Base-by-base conservation (phyloP, 2,113 vertebrate species). In the Callaeas wilsoni region DNA sequence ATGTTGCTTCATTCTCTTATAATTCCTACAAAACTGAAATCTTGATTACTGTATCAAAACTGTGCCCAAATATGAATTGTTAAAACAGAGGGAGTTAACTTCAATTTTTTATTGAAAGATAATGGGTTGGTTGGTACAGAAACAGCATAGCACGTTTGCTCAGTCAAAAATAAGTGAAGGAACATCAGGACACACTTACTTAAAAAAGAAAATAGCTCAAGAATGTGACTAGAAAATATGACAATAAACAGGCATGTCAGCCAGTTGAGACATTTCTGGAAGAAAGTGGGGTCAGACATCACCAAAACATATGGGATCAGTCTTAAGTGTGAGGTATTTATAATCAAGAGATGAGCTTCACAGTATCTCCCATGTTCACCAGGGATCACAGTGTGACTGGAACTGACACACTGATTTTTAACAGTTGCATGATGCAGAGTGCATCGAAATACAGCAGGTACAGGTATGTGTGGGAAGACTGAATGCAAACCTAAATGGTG, bases 281-380 rank as follows among this genome's bases (percentile, higher is more conserved):
- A 96, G 32, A 22, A 74, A 83, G 50, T 87, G 52, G 52, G 84
- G 78, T 93, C 70, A 76, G 60, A 39, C 73, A 91, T 81, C 74
- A 93, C 22, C 39, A 53, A 87, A 93, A 92, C 84, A 87, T 86
- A 91, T 88, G 89, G 71, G 53, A 93, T 69, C 67, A 85, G 50
- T 93, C 87, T 86, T 76, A 76, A 80, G 32, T 33, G 69, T 62
- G 68, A 95, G 52, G 44, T 89, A 94, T 92, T 94, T 91, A 87
- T 84, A 93, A 93, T 59, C 62, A 87, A 80, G 77, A 89, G 33
- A 87, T 47, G 33, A 91, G 74, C 21, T 87, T 95, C 77, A 78
- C 60, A 82, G 47, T 12, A 87, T n/a, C 49, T 87, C 64, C 16
- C 74, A 44, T 93, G 57, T 79, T 93, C 83, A 53, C 32, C 67